Evolutionary conservation across 2,113 vertebrate genomes (phyloP).

Genomic region (Hyaena hyaena): DNA sequence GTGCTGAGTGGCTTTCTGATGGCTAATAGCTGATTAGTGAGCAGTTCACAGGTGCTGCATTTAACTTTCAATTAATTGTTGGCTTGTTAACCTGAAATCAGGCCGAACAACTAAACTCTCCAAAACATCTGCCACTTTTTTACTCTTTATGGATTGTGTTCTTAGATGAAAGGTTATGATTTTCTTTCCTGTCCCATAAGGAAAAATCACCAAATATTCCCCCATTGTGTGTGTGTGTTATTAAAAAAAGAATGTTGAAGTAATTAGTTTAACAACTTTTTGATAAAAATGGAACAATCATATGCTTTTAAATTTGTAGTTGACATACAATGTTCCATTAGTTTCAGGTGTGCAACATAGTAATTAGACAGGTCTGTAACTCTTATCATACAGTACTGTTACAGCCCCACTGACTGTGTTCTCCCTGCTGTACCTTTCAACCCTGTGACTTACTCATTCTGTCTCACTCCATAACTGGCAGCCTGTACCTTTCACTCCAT

Average conservation of each 20-base stretch:
- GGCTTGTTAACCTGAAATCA: constrained; percentile 31
- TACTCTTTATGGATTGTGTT: not conserved
- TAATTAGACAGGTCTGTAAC: not conserved
- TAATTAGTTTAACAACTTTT: constrained; percentile 16
- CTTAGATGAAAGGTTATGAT: constrained; percentile 32
- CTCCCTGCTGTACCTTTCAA: not conserved
- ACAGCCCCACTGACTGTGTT: not conserved
- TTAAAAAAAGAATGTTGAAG: not conserved
- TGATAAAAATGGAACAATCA: constrained; percentile 31
- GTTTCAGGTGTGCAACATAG: not conserved
- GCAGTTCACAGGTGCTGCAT: not conserved
- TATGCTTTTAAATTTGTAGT: not conserved
- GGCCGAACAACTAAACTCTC: constrained; percentile 16
- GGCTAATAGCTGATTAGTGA: not conserved
- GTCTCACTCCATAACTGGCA: not conserved
- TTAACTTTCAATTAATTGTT: constrained; percentile 29
- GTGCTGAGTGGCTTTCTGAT: not conserved
- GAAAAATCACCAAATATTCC: not conserved
- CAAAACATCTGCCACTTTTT: not conserved
- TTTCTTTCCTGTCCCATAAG: constrained; percentile 24
- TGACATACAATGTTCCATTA: not conserved
- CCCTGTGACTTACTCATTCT: not conserved
- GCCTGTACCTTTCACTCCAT: not conserved
- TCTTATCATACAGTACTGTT: not conserved
- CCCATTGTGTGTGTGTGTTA: not conserved